These are phyloP conservation scores for Perizoma affinitatum DNA, from an alignment of 2,888 invertebrate species.

Conservation along the genomic window DNA sequence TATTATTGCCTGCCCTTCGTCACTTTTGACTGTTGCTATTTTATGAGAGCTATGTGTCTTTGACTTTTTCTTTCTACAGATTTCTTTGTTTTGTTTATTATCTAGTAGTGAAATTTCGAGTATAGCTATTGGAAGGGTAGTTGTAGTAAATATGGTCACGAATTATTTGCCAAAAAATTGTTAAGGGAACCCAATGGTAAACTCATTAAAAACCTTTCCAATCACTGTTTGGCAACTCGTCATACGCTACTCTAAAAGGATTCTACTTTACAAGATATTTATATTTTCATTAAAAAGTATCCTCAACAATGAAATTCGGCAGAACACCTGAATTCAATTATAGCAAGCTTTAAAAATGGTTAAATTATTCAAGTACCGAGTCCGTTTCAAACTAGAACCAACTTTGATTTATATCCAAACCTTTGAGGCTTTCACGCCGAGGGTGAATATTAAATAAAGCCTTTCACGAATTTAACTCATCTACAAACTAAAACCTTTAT, in stretches of 20 bases:
- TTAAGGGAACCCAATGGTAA: too few species aligned
- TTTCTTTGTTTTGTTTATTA: too few species aligned
- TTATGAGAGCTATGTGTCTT: background rate
- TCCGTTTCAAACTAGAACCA: constrained; percentile 38
- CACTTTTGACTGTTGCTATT: background rate
- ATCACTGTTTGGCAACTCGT: too few species aligned
- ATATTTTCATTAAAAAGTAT: background rate
- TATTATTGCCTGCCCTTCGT: too few species aligned
- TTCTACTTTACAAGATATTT: background rate
- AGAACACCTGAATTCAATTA: constrained; percentile 32
- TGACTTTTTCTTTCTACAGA: background rate
- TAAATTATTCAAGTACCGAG: constrained; percentile 40
- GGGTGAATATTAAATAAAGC: constrained; percentile 55
- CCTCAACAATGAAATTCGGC: constrained; percentile 4
- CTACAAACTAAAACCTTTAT: constrained; percentile 34
- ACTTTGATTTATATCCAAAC: constrained; percentile 48
- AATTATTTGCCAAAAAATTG: too few species aligned
- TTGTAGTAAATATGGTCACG: too few species aligned
- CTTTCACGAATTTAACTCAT: constrained; percentile 49
- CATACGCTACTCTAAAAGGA: too few species aligned
- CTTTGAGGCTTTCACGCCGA: constrained; percentile 42
- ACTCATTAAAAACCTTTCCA: too few species aligned
- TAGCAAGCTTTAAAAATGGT: constrained; percentile 33
- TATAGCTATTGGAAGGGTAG: too few species aligned
- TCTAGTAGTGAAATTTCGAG: too few species aligned